Evolutionary conservation across 2,888 invertebrate genomes (phyloP), one percentile per base, ranked within the genome.

Genomic region (Cheilosia urbana): DNA sequence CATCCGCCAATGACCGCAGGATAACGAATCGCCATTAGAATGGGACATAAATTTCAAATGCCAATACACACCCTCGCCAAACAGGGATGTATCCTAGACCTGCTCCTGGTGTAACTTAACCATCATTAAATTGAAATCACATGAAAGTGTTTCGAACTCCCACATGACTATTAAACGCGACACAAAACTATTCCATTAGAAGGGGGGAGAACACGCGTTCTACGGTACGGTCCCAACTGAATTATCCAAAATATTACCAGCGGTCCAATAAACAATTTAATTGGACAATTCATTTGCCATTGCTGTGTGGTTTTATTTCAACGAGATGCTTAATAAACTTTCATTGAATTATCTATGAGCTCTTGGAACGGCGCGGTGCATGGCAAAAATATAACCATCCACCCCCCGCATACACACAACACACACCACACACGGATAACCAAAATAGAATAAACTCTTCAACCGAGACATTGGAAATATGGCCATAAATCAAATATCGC

Each of bases 401-500:
- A 5, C 6, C 6, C 27, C n/a, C n/a, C 17, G 13, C 51, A 13
- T 13, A 13, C 47, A 17, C 27, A 45, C 45, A 30, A 55, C 37
- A 13, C 47, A 17, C 27, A 45, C 45, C 42, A 55, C 45, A 60
- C 9, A 37, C 49, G 55, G 27, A 53, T 55, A 53, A 63, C 71
- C 40, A 7, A 65, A n/a, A 53, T 47, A 11, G 66, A 62, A 78
- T 78, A 63, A 78, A 62, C 55, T 77, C 57, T 40, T 55, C 78
- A 73, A 55, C 45, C 30, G 45, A 63, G 73, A 66, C 75, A 49
- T 63, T 55, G 53, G 49, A 40, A 69, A 69, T 69, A 75, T 79
- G 69, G 53, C 17, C 58, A 79, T 84, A 79, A 84, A 84, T 84
- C 84, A 84, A 84, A 84, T 79, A 79, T 84, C 69, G 79, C 69